phyloP scores from a whole-genome alignment of 2,113 vertebrate genomes.

The Salvelinus fontinalis region DNA sequence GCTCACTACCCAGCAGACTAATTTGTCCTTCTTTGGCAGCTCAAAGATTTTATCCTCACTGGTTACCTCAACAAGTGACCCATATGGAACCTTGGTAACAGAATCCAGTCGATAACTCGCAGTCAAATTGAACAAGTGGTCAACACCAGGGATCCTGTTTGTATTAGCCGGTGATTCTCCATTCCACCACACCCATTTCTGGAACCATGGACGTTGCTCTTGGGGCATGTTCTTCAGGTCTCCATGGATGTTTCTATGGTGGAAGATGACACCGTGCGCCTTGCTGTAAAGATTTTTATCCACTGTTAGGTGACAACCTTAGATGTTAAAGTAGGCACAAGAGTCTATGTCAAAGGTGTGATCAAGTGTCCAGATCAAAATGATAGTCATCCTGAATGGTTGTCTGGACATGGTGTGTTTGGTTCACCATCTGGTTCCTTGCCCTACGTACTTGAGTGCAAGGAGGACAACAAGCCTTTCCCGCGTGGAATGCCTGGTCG shows the following conservation, averaged over 20 bases:
- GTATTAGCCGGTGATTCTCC: constrained; percentile 82
- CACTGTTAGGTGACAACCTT: constrained; percentile 79
- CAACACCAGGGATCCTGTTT: constrained; percentile 77
- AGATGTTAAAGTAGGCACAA: constrained; percentile 64
- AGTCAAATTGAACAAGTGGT: constrained; percentile 82
- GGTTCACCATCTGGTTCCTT: too few species aligned
- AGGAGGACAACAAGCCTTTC: too few species aligned
- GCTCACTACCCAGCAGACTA: constrained; percentile 55
- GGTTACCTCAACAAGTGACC: constrained; percentile 75
- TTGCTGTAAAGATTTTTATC: constrained; percentile 78
- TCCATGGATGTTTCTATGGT: constrained; percentile 81
- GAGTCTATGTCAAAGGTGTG: constrained; percentile 79
- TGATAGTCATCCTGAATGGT: constrained; percentile 54
- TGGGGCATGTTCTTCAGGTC: constrained; percentile 82
- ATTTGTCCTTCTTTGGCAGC: constrained; percentile 79
- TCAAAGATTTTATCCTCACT: constrained; percentile 74
- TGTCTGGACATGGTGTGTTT: too few species aligned
- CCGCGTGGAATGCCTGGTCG: too few species aligned
- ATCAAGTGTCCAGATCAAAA: constrained; percentile 84
- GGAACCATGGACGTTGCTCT: constrained; percentile 79
- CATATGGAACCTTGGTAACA: constrained; percentile 84
- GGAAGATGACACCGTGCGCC: constrained; percentile 81
- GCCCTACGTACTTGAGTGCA: too few species aligned
- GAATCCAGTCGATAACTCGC: constrained; percentile 81
- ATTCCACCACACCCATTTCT: constrained; percentile 89